Evolutionary conservation across 2,888 invertebrate genomes (phyloP), one percentile per base, ranked within the genome.

Genomic region (Clistopyga incitator): DNA sequence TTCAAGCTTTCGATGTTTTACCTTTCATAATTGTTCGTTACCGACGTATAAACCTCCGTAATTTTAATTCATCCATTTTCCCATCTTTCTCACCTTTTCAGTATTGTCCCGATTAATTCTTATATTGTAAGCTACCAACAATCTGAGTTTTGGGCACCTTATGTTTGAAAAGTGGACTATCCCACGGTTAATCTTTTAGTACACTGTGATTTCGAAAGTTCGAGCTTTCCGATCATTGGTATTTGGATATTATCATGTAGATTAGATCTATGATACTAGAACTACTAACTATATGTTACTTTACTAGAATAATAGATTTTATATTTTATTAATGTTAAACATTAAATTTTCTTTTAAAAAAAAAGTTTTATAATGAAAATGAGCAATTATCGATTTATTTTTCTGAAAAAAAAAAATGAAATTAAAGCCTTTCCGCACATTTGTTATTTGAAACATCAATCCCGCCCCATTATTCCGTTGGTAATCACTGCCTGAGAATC

Each of bases 401-500:
- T 64, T 3, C 38, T 11, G 10, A 18, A 64, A 23, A 42, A n/a
- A 42, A 42, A 38, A 25, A 42, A 18, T 38, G 29, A 34, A 38
- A 38, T 29, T 64, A 18, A 64, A 13, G 20, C 38, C 64, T 38
- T 64, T 64, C 47, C 64, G 42, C 18, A 64, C 20, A 64, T 18
- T 38, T 10, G 11, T 11, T 2, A 64, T 64, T 64, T 6, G 42
- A 11, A 42, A 42, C 38, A 42, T 64, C 42, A 20, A 64, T 42
- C 38, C 42, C 42, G 64, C 64, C 42, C 20, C 64, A 38, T 38
- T 38, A 6, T 38, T 38, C 8, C 34, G 8, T 38, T 38, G 34
- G 8, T 8, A 38, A 8, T 10, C 0, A 38, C 8, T 0, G 38
- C 38, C 38, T 38, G 1, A 10, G 10, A 38, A 38, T 10, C 10